A percentile compares a stretch with the other conserved stretches of the same genome.
phyloP scores from a whole-genome alignment of 2,113 vertebrate species.

The Phylloscopus trochiloides region DNA sequence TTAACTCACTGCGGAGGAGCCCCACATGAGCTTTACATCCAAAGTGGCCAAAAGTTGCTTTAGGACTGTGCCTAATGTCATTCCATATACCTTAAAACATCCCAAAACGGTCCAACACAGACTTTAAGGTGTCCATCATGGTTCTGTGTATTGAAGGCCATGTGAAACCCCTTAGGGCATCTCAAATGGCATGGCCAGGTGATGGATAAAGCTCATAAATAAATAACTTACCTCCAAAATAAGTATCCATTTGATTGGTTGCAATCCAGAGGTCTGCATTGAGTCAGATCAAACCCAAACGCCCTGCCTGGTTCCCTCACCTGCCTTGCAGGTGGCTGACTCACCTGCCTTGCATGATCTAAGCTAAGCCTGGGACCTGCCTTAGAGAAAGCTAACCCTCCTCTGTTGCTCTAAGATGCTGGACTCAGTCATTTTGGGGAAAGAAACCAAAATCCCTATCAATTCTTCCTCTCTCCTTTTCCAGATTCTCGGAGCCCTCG shows the following conservation, averaged over 20 bases:
- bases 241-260: background rate
- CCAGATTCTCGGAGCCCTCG: constrained; percentile 92
- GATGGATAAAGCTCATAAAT: background rate
- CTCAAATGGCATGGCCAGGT: background rate
- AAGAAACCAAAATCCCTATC: background rate
- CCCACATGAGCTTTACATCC: background rate
- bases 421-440: background rate
- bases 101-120: background rate
- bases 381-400: background rate
- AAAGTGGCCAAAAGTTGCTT: background rate
- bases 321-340: background rate
- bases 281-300: background rate
- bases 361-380: background rate
- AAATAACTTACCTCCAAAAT: background rate
- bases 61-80: accelerated
- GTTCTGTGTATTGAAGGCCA: background rate
- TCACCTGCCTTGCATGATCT: background rate
- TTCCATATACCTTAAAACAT: background rate
- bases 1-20: background rate
- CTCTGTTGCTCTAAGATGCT: background rate
- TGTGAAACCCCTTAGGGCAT: background rate
- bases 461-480: background rate
- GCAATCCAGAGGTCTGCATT: background rate
- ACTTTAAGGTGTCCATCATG: background rate
- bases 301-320: background rate